phyloP scores from a whole-genome alignment of 2,888 invertebrate species.

The Tetanocera ferruginea region DNA sequence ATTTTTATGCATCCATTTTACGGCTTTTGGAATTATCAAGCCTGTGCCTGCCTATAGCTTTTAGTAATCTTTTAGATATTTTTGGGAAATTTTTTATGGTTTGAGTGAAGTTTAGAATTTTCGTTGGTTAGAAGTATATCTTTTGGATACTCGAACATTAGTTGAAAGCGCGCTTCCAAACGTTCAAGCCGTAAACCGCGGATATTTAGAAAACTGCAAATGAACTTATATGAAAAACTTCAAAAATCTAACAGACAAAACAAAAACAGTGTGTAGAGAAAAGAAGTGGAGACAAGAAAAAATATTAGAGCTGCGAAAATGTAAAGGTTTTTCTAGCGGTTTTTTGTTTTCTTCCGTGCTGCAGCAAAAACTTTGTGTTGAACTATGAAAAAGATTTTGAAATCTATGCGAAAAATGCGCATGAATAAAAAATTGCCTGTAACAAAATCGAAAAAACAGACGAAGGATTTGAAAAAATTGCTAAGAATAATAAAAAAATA shows the following conservation, averaged over 20 bases:
- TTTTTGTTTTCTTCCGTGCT: background rate
- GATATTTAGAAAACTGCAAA: constrained; percentile 27
- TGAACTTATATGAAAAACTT: constrained; percentile 11
- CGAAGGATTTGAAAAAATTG: constrained; percentile 59
- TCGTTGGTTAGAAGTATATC: constrained; percentile 56
- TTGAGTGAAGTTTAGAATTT: constrained; percentile 46
- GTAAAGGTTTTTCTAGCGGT: background rate
- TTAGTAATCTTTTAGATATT: background rate
- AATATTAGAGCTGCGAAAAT: background rate
- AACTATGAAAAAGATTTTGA: constrained; percentile 58
- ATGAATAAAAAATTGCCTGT: constrained; percentile 52
- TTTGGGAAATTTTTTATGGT: constrained; percentile 34
- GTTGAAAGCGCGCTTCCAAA: constrained; percentile 62
- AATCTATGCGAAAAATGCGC: constrained; percentile 62
- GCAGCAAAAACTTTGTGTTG: background rate
- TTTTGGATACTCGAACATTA: constrained; percentile 66
- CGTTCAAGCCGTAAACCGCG: constrained; percentile 56
- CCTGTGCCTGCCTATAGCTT: background rate
- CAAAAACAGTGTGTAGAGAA: constrained; percentile 17
- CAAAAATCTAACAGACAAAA: constrained; percentile 33
- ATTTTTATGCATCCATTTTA: background rate
- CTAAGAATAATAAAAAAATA: constrained; percentile 61
- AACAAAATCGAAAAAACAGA: constrained; percentile 31
- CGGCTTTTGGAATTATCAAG: background rate
- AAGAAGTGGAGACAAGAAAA: constrained; percentile 24